These are phyloP conservation scores for Scomber japonicus DNA, from an alignment of 2,113 vertebrate genomes.

Conservation along the genomic window DNA sequence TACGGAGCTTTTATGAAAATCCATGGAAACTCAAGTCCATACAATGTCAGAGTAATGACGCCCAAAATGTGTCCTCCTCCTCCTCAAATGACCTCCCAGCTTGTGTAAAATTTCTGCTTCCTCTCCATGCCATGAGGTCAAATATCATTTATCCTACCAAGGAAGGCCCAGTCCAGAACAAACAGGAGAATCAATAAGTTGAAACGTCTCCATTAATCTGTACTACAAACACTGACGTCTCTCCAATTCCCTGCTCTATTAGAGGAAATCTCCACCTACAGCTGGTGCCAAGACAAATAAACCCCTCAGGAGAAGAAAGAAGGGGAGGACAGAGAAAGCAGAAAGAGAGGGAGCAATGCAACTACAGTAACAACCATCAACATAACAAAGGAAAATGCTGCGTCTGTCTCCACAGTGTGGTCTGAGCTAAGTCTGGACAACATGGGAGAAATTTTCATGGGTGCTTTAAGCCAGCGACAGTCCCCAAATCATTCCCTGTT, in stretches of 20 bases:
- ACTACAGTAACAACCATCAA: constrained; percentile 57
- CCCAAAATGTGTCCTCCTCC: constrained; percentile 24
- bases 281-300: constrained; percentile 65
- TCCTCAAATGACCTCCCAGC: constrained; percentile 33
- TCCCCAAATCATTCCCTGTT: constrained; percentile 59
- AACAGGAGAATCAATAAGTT: constrained; percentile 59
- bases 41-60: constrained; percentile 12
- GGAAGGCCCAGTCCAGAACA: constrained; percentile 15
- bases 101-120: constrained; percentile 14
- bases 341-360: constrained; percentile 56
- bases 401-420: constrained; percentile 56
- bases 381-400: constrained; percentile 69
- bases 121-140: constrained; percentile 19
- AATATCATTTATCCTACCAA: constrained; percentile 32
- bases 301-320: constrained; percentile 30
- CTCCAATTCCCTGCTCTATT: constrained; percentile 45
- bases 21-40: constrained; percentile 24
- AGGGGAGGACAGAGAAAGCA: constrained; percentile 16
- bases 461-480: constrained; percentile 49
- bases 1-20: constrained; percentile 29
- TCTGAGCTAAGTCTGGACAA: constrained; percentile 52
- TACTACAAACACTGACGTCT: constrained; percentile 24
- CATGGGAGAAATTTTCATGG: constrained; percentile 53
- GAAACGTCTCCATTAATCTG: constrained; percentile 38
- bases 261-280: constrained; percentile 59